phyloP scores from a whole-genome alignment of 2,113 vertebrate species.

The Miniopterus natalensis region DNA sequence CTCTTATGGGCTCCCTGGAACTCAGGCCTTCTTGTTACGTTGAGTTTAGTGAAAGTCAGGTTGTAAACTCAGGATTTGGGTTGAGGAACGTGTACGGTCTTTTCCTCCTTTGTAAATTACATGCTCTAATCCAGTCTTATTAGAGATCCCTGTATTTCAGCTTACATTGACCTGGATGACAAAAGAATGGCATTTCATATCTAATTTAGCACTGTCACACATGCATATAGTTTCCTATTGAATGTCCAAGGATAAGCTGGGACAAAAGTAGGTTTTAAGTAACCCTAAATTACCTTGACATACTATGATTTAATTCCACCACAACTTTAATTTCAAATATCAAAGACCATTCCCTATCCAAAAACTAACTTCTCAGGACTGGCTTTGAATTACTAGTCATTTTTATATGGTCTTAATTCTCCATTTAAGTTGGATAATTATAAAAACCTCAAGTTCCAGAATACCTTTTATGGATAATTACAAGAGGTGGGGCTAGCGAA shows the following conservation, averaged over 20 bases:
- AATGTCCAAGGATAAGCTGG: neutral
- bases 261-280: neutral
- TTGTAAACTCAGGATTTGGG: neutral
- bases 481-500: neutral
- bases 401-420: neutral
- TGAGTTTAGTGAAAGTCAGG: conserved; percentile 4
- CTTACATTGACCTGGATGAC: neutral
- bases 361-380: neutral
- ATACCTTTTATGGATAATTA: neutral
- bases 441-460: neutral
- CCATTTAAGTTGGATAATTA: neutral
- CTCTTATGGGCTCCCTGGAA: neutral
- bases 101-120: neutral
- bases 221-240: neutral
- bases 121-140: neutral
- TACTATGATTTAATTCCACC: neutral
- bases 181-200: neutral
- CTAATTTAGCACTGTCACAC: neutral
- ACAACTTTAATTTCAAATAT: conserved; percentile 6
- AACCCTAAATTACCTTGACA: neutral
- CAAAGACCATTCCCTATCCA: neutral
- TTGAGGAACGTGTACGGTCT: neutral
- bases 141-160: neutral
- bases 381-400: neutral
- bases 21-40: neutral